phyloP scores from a whole-genome alignment of 2,888 invertebrate genomes.

The Diarsia dahlii region DNA sequence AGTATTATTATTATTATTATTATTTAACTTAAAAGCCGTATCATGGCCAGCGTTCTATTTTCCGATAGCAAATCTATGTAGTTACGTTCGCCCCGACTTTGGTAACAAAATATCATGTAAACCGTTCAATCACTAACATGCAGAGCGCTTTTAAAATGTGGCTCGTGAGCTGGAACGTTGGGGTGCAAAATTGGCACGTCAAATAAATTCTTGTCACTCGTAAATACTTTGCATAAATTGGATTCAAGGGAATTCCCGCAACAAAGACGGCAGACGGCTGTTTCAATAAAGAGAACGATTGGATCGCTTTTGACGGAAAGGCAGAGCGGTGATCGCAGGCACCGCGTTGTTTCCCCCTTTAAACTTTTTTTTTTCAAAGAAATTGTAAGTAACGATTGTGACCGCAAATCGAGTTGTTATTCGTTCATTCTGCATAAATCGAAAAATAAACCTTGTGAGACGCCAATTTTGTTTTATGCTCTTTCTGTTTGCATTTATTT shows the following conservation, averaged over 20 bases:
- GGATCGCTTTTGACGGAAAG: slow-evolving; percentile 85
- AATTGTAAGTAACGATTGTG: slow-evolving; percentile 68
- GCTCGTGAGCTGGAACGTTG: slow-evolving; percentile 71
- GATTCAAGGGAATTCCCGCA: slow-evolving; percentile 84
- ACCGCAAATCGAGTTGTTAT: slow-evolving; percentile 75
- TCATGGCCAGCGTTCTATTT: slow-evolving; percentile 53
- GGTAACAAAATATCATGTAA: slow-evolving; percentile 72
- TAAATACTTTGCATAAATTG: slow-evolving; percentile 89
- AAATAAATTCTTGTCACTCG: slow-evolving; percentile 88
- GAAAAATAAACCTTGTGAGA: slow-evolving; percentile 72
- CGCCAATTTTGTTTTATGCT: slow-evolving; percentile 67
- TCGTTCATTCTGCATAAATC: slow-evolving; percentile 73
- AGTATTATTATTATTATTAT: too few species aligned
- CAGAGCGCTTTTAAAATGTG: slow-evolving; percentile 76
- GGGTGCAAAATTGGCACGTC: slow-evolving; percentile 84
- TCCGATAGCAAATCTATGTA: slow-evolving; percentile 42
- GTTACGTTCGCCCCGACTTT: slow-evolving; percentile 55
- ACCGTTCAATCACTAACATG: slow-evolving; percentile 76
- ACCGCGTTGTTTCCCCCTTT: slow-evolving; percentile 73
- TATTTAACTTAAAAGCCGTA: slow-evolving; percentile 54
- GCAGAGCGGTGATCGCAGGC: slow-evolving; percentile 76
- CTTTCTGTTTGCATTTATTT: slow-evolving; percentile 62
- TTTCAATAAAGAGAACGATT: slow-evolving; percentile 87
- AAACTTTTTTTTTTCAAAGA: slow-evolving; percentile 66
- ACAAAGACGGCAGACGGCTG: slow-evolving; percentile 86